Conservation (phyloP, 2,888 invertebrate genomes). For the Liopterus haemorrhoidalis region DNA sequence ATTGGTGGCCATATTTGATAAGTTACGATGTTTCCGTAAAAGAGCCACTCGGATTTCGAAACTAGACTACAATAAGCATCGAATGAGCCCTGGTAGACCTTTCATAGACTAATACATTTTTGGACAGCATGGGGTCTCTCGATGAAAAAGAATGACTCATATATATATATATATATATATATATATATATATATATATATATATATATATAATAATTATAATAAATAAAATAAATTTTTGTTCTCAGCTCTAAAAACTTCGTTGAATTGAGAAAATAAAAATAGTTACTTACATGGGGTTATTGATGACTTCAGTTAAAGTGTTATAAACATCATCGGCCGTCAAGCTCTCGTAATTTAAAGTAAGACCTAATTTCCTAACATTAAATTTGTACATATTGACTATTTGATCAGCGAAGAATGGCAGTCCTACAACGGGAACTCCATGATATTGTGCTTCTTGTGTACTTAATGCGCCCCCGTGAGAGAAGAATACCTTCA, state of each 20-base stretch:
- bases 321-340: constrained; percentile 25
- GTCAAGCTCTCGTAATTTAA: constrained; percentile 32
- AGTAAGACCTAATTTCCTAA: constrained; percentile 32
- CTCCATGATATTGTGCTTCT: constrained; percentile 28
- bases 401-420: constrained; percentile 35
- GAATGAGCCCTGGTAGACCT: too few relatives aligned
- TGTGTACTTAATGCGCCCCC: constrained; percentile 35
- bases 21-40: too few relatives aligned
- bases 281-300: constrained; percentile 30
- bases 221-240: background rate
- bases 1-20: too few relatives aligned
- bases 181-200: too few relatives aligned
- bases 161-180: too few relatives aligned
- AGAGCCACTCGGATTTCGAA: too few relatives aligned
- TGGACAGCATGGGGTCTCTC: too few relatives aligned
- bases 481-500: constrained; percentile 26
- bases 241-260: too few relatives aligned
- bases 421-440: constrained; percentile 34
- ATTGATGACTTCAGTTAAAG: constrained; percentile 29
- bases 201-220: background rate
- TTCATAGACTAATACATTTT: too few relatives aligned
- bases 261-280: too few relatives aligned
- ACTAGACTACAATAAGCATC: too few relatives aligned
- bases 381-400: constrained; percentile 36
- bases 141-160: too few relatives aligned